Conservation (phyloP, 1,140 invertebrate genomes). For the Periplaneta americana region DNA sequence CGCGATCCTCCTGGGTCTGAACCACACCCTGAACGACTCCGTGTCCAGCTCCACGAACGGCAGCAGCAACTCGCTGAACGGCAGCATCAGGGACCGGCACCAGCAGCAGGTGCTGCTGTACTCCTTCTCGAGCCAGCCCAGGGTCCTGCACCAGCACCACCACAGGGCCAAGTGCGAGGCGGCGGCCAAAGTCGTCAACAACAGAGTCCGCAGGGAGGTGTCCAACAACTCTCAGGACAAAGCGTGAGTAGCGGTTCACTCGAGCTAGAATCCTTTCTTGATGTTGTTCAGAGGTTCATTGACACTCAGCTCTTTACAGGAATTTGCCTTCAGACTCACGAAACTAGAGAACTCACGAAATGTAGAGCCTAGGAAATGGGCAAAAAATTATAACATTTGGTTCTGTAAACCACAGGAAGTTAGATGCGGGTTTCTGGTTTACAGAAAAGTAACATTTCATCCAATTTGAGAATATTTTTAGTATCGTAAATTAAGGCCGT, state of each 20-base stretch:
- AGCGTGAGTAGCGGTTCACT: background rate
- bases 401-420: no score
- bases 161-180: conserved; percentile 32
- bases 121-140: conserved; percentile 52
- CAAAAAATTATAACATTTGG: no score
- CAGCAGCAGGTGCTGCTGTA: conserved; percentile 43
- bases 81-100: background rate
- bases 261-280: no score
- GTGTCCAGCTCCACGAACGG: conserved; percentile 23
- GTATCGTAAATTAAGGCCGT: no score
- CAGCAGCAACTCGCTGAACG: background rate
- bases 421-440: no score
- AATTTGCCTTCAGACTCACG: no score
- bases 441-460: no score
- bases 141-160: conserved; percentile 34
- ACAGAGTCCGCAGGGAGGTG: conserved; percentile 36
- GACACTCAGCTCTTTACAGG: no score
- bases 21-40: conserved; percentile 34
- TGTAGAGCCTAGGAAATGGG: no score
- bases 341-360: no score
- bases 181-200: conserved; percentile 30
- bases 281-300: no score
- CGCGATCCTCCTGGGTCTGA: conserved; percentile 54
- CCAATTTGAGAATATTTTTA: no score
- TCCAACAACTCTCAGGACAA: conserved; percentile 7